Percentiles rank a stretch among this genome's conserved stretches.
Conservation (phyloP, 2,888 invertebrate genomes). For the Ormia ochracea region DNA sequence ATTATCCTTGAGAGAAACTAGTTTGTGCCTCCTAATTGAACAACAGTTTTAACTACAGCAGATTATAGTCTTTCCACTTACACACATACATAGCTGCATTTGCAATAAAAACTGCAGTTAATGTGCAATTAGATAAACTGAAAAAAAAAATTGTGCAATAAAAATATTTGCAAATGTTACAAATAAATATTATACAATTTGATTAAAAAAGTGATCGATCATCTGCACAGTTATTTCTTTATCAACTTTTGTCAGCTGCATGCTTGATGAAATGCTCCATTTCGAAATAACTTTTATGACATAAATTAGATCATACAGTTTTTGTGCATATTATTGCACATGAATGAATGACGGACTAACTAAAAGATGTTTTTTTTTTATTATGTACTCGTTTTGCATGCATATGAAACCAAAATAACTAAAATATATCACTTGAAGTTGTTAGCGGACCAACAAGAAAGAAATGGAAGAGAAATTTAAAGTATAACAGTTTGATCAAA, state of each 20-base stretch:
- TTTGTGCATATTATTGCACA: conserved; percentile 13
- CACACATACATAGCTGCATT: too few relatives aligned
- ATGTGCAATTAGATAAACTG: too few relatives aligned
- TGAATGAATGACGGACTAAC: not conserved
- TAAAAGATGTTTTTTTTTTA: not conserved
- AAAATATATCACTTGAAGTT: conserved; percentile 23
- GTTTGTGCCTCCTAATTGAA: too few relatives aligned
- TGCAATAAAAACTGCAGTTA: too few relatives aligned
- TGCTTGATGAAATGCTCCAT: conserved; percentile 10
- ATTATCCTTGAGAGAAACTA: too few relatives aligned
- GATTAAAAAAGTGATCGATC: not conserved
- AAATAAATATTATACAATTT: not conserved
- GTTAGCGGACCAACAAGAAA: not conserved
- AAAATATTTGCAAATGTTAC: not conserved
- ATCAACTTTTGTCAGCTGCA: not conserved
- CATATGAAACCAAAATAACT: conserved; percentile 14
- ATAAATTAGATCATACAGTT: conserved; percentile 22
- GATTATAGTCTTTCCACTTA: too few relatives aligned
- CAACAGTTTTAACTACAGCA: too few relatives aligned
- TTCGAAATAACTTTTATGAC: conserved; percentile 31
- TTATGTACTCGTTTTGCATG: conserved; percentile 27
- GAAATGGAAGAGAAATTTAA: not conserved
- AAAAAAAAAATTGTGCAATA: not conserved
- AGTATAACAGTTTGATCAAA: conserved; percentile 21
- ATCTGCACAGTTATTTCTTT: not conserved